These are phyloP conservation scores for Alouatta palliata DNA, from an alignment of 2,113 vertebrate species.

Conservation along the genomic window DNA sequence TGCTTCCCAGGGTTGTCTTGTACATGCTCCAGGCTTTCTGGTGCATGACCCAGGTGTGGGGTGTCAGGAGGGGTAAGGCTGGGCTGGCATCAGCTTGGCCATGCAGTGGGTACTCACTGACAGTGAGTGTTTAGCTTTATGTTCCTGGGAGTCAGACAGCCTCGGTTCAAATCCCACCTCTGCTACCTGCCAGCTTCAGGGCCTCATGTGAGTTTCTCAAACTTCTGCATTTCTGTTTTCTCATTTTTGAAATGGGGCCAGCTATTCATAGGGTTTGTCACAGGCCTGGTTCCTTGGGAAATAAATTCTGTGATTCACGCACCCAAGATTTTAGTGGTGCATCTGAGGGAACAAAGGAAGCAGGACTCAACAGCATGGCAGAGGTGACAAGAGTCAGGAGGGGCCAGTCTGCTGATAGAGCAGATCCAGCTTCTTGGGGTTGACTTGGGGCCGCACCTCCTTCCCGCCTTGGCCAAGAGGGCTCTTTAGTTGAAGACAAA, in stretches of 20 bases:
- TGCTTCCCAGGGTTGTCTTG: not conserved
- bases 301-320: too few relatives aligned
- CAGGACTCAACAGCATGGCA: accelerated
- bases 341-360: too few relatives aligned
- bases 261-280: not conserved
- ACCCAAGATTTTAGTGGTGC: not conserved
- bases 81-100: accelerated
- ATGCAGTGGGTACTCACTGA: not conserved
- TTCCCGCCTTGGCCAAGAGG: not conserved
- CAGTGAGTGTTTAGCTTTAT: not conserved
- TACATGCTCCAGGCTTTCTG: accelerated
- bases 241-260: not conserved
- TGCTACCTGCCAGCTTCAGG: accelerated
- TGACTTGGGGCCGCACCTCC: not conserved
- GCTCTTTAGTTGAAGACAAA: not conserved
- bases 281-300: not conserved
- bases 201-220: not conserved
- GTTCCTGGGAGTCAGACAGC: not conserved
- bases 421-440: not conserved
- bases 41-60: accelerated
- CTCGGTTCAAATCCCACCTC: not conserved
- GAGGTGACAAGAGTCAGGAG: not conserved
- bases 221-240: not conserved
- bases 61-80: not conserved
- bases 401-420: not conserved